Evolutionary conservation across 23 tunicate species (phyloP).

Genomic region (Ciona savignyi): DNA sequence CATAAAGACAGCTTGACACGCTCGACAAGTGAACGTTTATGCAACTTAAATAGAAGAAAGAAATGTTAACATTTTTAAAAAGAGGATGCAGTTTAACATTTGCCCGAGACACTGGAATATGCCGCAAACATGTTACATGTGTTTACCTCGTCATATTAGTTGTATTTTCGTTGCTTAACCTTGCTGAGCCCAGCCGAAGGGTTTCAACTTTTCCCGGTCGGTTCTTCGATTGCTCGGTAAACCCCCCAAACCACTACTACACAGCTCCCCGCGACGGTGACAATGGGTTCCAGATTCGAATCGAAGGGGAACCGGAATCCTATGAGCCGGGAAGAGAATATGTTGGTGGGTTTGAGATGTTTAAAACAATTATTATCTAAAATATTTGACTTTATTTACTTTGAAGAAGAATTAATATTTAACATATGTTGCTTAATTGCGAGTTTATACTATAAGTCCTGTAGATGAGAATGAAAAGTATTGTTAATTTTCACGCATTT

Average conservation of each 20-base stretch:
- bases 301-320: conserved; percentile 51
- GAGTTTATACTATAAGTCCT: background rate
- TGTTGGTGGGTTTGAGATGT: conserved; percentile 25
- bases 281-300: conserved; percentile 49
- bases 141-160: no score
- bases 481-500: no score
- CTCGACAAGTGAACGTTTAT: no score
- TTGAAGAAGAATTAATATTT: background rate
- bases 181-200: background rate
- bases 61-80: no score
- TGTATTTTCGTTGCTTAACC: background rate
- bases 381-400: background rate
- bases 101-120: no score
- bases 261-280: conserved; percentile 19
- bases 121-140: no score
- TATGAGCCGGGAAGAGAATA: conserved; percentile 58
- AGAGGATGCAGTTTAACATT: no score
- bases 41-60: no score
- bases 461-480: no score
- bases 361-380: background rate
- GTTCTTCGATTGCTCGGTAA: background rate
- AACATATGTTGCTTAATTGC: background rate
- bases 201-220: background rate
- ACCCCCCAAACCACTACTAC: background rate
- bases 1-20: no score